A percentile compares a stretch with the other conserved stretches of the same genome.
Evolutionary conservation across 2,888 invertebrate genomes (phyloP).

Genomic region (Hyposoter dolosus): DNA sequence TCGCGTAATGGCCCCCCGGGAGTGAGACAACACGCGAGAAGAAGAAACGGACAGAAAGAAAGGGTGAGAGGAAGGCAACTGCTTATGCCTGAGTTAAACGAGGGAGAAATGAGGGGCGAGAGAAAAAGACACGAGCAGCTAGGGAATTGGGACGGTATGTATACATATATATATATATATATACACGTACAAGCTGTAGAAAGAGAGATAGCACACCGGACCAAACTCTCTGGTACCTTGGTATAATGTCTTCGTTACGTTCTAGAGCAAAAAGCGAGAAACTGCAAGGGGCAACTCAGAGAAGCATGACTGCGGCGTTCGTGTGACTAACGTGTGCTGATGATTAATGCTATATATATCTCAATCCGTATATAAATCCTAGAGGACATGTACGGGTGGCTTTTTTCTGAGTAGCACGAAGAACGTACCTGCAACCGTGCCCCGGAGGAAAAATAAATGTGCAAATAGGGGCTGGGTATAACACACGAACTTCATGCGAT

Average conservation of each 20-base stretch:
- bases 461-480: background rate
- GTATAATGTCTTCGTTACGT: conserved; percentile 76
- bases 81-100: conserved; percentile 39
- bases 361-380: background rate
- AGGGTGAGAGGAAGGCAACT: conserved; percentile 21
- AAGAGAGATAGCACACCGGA: conserved; percentile 25
- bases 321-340: conserved; percentile 71
- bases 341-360: conserved; percentile 56
- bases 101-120: conserved; percentile 53
- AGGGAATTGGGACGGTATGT: conserved; percentile 5
- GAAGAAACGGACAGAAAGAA: conserved; percentile 28
- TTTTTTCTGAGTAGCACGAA: background rate
- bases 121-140: conserved; percentile 45
- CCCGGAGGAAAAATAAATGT: background rate
- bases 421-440: background rate
- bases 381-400: background rate
- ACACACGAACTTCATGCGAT: background rate
- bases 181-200: background rate
- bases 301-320: conserved; percentile 25
- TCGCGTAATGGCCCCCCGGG: conserved; percentile 59
- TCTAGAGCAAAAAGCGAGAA: conserved; percentile 66
- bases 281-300: conserved; percentile 36
- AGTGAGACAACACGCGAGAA: conserved; percentile 30
- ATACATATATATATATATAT: background rate
- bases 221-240: conserved; percentile 40